Conservation (phyloP, 2,113 vertebrate species). For the Triplophysa siluroides region DNA sequence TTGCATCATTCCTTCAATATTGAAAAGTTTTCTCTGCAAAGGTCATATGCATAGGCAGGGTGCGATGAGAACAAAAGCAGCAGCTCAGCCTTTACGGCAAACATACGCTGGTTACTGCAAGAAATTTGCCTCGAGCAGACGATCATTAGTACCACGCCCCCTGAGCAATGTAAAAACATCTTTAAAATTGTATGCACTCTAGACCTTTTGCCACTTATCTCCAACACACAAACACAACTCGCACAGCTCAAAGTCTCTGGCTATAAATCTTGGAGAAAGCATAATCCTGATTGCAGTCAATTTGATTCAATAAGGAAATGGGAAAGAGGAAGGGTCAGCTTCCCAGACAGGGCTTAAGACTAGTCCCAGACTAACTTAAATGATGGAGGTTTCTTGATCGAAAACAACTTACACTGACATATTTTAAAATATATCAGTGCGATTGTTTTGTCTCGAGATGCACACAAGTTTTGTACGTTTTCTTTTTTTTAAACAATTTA, state of each 20-base stretch:
- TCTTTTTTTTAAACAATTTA: too few species aligned
- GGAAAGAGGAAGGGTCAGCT: background rate
- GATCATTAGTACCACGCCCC: background rate
- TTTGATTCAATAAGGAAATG: constrained; percentile 48
- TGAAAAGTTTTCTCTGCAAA: too few species aligned
- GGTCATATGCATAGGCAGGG: background rate
- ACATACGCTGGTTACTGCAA: background rate
- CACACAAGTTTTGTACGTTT: too few species aligned
- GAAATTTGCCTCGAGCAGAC: background rate
- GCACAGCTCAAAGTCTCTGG: constrained; percentile 30
- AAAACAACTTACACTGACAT: too few species aligned
- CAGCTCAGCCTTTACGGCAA: background rate
- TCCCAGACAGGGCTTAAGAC: too few species aligned
- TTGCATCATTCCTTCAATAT: background rate
- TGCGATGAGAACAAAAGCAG: background rate
- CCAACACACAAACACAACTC: background rate
- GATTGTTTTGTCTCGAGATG: too few species aligned
- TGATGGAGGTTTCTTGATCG: too few species aligned
- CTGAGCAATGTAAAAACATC: background rate
- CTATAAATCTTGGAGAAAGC: background rate
- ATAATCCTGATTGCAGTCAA: constrained; percentile 47
- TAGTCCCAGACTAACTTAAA: too few species aligned
- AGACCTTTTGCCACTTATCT: background rate
- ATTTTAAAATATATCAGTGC: too few species aligned
- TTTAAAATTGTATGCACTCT: background rate